Evolutionary conservation across 2,113 vertebrate genomes (phyloP), one percentile per base, ranked within the genome.

Genomic region (Psammodynastes pulverulentus): DNA sequence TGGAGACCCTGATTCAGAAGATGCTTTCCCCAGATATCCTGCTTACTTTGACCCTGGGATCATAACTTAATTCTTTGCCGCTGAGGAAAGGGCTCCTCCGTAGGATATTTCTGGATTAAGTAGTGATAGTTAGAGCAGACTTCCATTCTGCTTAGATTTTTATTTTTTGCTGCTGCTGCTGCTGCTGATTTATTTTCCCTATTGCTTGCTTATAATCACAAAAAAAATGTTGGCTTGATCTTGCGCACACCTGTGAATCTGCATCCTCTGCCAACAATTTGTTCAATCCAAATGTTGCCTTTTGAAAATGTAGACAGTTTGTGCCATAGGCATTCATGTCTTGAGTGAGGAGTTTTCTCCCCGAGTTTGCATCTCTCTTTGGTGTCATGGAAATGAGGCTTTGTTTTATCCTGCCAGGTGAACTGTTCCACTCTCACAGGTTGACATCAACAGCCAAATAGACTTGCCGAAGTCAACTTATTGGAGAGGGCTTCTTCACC

Each of bases 221-320:
- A 52, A 90, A 91, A 91, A 92, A 49, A 90, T 48, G 88, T 95
- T 95, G 95, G 89, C 92, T 0, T 12, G 15, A 92, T 91, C 39
- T 90, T 3, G 21, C 23, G 72, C 56, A 72, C 93, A 93, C 92
- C 87, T 95, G 92, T 26, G 89, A 12, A 1, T 62, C 89, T 62
- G 0, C 51, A 3, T 84, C 86, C 45, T 46, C 89, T 93, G 54
- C 93, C 95, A 94, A 89, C 67, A 91, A 84, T 89, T 86, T 0
- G 1, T 88, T 94, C n/a, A 90, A 19, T 24, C 67, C 84, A 15
- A 54, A 2, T 2, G 58, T 88, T 0, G 2, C 58, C 91, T 12
- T 51, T 88, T 45, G 86, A 56, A 91, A 85, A 72, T n/a, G 67
- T 3, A 39, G 92, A 92, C 49, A 6, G 72, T 88, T 51, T n/a